Evolutionary conservation across 2,797 vertebrate species (phyloP).

Genomic region (Etheostoma perlongum): DNA sequence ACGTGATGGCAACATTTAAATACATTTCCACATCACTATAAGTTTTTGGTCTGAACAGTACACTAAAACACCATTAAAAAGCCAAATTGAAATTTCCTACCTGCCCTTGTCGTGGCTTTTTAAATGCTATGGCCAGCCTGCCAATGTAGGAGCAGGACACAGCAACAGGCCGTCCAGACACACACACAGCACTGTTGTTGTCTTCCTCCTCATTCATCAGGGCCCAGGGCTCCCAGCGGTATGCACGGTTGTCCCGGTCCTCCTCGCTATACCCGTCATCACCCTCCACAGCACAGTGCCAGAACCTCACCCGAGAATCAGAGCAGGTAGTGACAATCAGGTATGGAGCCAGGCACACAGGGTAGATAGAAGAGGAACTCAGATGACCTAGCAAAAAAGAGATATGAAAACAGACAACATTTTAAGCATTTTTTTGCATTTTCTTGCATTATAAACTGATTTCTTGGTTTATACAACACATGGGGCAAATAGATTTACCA

Average conservation of each 20-base stretch:
- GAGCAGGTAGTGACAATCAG: conserved; percentile 97
- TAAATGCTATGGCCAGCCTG: conserved; percentile 96
- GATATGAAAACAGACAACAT: background rate
- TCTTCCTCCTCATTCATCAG: conserved; percentile 95
- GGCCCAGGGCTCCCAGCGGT: conserved; percentile 94
- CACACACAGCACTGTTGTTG: conserved; percentile 92
- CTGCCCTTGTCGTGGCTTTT: conserved; percentile 89
- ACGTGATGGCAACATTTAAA: conserved; percentile 6
- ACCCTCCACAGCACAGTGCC: conserved; percentile 91
- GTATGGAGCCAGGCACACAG: conserved; percentile 97
- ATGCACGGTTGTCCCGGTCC: conserved; percentile 80
- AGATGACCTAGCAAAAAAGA: conserved; percentile 89
- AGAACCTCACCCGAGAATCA: conserved; percentile 95
- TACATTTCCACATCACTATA: background rate
- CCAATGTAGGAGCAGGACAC: conserved; percentile 98
- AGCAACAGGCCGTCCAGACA: conserved; percentile 93
- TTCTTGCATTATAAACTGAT: background rate
- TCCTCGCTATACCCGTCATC: conserved; percentile 71
- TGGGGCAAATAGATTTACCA: background rate
- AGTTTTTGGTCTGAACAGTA: background rate
- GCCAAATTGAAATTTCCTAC: conserved; percentile 65
- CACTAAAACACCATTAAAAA: background rate
- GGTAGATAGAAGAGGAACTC: conserved; percentile 99
- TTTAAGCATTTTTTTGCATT: background rate
- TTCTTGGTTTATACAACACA: background rate